phyloP scores from a whole-genome alignment of 2,113 vertebrate genomes.

The Phalacrocorax brasilianus region DNA sequence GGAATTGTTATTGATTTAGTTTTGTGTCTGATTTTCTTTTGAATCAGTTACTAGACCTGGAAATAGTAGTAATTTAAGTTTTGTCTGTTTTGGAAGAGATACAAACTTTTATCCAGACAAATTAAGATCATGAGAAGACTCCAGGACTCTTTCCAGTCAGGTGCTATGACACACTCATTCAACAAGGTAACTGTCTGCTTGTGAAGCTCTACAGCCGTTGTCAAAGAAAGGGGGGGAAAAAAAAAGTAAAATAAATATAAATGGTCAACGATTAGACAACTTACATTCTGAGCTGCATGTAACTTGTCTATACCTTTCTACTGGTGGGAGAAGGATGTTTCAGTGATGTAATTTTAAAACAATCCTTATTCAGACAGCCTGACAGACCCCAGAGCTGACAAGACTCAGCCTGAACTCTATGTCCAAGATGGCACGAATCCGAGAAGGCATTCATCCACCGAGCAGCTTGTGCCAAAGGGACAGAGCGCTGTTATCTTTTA shows the following conservation, averaged over 20 bases:
- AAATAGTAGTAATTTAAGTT: background rate
- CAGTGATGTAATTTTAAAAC: slow-evolving; percentile 33
- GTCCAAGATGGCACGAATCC: slow-evolving; percentile 37
- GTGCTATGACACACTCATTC: background rate
- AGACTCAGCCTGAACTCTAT: background rate
- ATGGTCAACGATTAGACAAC: background rate
- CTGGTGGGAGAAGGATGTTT: background rate
- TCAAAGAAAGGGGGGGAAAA: background rate
- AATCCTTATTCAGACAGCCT: slow-evolving; percentile 37
- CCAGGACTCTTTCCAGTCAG: background rate
- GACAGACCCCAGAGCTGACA: slow-evolving; percentile 62
- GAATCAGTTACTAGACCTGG: background rate
- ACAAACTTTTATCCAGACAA: background rate
- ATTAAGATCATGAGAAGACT: background rate
- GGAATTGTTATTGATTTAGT: background rate
- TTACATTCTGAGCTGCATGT: background rate
- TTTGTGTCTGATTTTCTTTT: background rate
- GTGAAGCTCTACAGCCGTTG: background rate
- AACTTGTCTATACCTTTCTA: background rate
- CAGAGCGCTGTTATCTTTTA: slow-evolving; percentile 55
- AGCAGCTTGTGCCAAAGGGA: slow-evolving; percentile 21
- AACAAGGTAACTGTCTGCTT: background rate
- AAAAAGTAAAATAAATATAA: background rate
- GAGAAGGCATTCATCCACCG: background rate
- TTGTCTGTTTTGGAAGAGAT: background rate